Evolutionary conservation across 2,888 invertebrate genomes (phyloP).

Genomic region (Lochmaea crataegi): DNA sequence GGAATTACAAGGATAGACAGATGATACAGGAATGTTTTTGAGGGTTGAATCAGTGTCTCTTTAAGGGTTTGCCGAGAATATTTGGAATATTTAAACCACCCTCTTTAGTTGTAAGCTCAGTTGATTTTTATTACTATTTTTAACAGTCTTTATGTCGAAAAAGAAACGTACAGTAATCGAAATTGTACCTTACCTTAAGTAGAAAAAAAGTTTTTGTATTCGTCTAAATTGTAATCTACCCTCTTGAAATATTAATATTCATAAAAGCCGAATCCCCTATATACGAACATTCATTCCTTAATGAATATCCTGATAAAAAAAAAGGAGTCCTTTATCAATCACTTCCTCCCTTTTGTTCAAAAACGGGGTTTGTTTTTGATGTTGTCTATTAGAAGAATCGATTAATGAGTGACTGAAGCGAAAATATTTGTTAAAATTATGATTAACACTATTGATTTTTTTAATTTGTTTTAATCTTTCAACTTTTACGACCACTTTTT

Average conservation of each 20-base stretch:
- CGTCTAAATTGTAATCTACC: not conserved
- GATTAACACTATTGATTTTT: too few species aligned
- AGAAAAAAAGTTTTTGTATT: not conserved
- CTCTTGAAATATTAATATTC: slow-evolving; percentile 7
- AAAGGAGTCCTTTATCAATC: not conserved
- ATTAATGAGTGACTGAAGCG: too few species aligned
- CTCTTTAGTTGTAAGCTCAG: not conserved
- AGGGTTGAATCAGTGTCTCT: slow-evolving; percentile 7
- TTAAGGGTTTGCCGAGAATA: slow-evolving; percentile 2
- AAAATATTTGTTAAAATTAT: too few species aligned
- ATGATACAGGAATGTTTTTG: slow-evolving; percentile 11
- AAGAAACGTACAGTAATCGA: too few species aligned
- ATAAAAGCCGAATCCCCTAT: slow-evolving; percentile 7
- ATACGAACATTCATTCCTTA: not conserved
- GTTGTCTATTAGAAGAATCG: too few species aligned
- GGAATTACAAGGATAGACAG: slow-evolving; percentile 2
- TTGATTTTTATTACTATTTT: slow-evolving; percentile 8
- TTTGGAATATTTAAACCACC: not conserved
- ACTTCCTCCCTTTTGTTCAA: not conserved
- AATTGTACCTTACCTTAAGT: not conserved
- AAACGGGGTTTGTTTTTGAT: too few species aligned
- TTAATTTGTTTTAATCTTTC: too few species aligned
- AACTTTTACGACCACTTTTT: too few species aligned
- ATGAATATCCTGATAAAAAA: slow-evolving; percentile 15
- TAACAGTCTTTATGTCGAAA: not conserved